Conservation (phyloP, 1,140 invertebrate species). For the Oscheius sp. region DNA sequence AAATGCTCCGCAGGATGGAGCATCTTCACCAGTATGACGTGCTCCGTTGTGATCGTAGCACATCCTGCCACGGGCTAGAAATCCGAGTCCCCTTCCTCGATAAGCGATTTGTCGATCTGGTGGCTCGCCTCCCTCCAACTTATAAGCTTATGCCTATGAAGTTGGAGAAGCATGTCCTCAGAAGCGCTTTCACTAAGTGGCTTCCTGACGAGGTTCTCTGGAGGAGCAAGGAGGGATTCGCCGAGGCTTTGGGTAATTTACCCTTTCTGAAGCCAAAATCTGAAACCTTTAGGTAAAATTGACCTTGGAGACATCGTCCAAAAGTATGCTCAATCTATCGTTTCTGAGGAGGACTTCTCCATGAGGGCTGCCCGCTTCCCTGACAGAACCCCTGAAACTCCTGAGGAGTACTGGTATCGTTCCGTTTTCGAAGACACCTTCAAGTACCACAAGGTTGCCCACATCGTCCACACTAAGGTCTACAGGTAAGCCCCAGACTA, state of each 20-base stretch:
- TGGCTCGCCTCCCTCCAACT: conserved; percentile 50
- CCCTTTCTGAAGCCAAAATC: neutral
- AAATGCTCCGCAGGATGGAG: conserved; percentile 52
- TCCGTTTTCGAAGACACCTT: conserved; percentile 52
- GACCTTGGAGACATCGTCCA: conserved; percentile 53
- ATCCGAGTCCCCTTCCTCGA: conserved; percentile 60
- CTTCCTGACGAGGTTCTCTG: conserved; percentile 58
- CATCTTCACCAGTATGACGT: conserved; percentile 60
- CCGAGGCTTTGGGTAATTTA: conserved; percentile 50
- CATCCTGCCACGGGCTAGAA: conserved; percentile 60
- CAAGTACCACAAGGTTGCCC: conserved; percentile 47
- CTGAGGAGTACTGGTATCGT: conserved; percentile 60
- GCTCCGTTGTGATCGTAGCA: conserved; percentile 55
- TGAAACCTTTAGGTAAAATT: conserved; percentile 41
- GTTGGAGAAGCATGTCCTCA: conserved; percentile 54
- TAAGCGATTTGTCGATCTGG: conserved; percentile 56
- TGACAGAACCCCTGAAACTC: conserved; percentile 52
- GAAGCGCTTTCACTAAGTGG: conserved; percentile 55
- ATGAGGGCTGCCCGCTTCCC: conserved; percentile 47
- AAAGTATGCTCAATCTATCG: conserved; percentile 43
- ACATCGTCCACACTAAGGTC: conserved; percentile 56
- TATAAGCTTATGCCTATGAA: conserved; percentile 53
- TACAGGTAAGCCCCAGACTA: conserved; percentile 46
- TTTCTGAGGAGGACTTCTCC: conserved; percentile 47
- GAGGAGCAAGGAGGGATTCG: conserved; percentile 59